A percentile compares a stretch with the other conserved stretches of the same genome.
Evolutionary conservation across 2,888 invertebrate genomes (phyloP).

Genomic region (Agrilus cyanescens): DNA sequence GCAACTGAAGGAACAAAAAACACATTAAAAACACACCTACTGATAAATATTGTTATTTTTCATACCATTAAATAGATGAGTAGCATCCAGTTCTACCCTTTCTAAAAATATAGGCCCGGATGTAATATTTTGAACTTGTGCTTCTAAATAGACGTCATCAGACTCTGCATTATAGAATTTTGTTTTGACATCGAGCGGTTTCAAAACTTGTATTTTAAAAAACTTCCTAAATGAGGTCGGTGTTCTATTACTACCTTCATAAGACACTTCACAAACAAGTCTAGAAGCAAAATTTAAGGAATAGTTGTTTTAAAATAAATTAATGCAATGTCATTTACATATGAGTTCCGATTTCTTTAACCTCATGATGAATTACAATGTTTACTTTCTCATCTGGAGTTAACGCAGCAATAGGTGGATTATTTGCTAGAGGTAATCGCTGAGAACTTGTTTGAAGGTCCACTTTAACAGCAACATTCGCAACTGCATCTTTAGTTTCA

Average conservation of each 20-base stretch:
- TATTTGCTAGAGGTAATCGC: constrained; percentile 67
- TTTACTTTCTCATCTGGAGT: constrained; percentile 79
- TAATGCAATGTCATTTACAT: constrained; percentile 50
- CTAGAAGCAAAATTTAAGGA: constrained; percentile 37
- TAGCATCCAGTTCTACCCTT: constrained; percentile 86
- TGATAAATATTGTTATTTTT: not conserved
- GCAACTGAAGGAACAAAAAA: constrained; percentile 40
- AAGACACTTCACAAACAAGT: constrained; percentile 91
- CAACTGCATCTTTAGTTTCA: constrained; percentile 75
- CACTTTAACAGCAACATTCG: constrained; percentile 75
- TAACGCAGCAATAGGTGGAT: constrained; percentile 45
- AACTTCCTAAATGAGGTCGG: constrained; percentile 86
- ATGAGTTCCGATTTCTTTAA: constrained; percentile 97
- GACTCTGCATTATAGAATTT: constrained; percentile 93
- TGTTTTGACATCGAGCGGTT: constrained; percentile 96
- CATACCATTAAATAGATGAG: constrained; percentile 68
- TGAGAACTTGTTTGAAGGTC: constrained; percentile 90
- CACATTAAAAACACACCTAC: not conserved
- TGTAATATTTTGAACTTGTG: constrained; percentile 84
- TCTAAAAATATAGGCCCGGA: constrained; percentile 86
- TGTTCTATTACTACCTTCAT: constrained; percentile 63
- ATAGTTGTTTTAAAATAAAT: not conserved
- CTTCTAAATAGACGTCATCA: constrained; percentile 62
- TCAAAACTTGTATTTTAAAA: constrained; percentile 96
- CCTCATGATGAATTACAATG: constrained; percentile 95